Percentiles rank a stretch among this genome's conserved stretches.
Conservation (phyloP, 2,113 vertebrate species). For the rat (Rattus norvegicus) region DNA sequence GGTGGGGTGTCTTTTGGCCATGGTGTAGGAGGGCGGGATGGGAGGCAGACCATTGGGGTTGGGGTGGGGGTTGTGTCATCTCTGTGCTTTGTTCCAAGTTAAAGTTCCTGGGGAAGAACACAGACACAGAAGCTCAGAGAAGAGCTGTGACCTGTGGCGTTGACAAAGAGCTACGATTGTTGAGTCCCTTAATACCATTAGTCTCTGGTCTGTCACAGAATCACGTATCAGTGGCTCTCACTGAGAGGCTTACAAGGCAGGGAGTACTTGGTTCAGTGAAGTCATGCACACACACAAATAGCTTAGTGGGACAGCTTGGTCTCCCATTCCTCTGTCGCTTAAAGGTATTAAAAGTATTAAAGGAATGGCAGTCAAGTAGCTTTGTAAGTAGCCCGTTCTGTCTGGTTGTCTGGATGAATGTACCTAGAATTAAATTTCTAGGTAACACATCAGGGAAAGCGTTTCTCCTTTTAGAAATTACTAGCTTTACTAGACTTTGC, state of each 20-base stretch:
- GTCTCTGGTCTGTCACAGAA: conserved; percentile 13
- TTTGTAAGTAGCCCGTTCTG: conserved; percentile 18
- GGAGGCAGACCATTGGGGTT: neutral
- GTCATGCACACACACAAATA: neutral
- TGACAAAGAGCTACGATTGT: neutral
- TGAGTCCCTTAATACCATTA: neutral
- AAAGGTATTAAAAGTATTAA: conserved; percentile 54
- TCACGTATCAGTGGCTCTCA: neutral
- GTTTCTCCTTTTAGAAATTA: conserved; percentile 55
- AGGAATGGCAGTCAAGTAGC: neutral
- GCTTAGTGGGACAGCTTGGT: conserved; percentile 52
- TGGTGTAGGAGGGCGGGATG: neutral
- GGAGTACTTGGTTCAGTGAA: neutral
- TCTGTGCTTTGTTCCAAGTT: conserved; percentile 19
- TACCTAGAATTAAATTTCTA: conserved; percentile 31
- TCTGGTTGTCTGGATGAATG: neutral
- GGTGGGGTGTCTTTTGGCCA: neutral
- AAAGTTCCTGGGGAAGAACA: neutral
- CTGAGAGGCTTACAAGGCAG: neutral
- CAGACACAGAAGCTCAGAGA: neutral
- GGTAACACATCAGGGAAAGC: conserved; percentile 2
- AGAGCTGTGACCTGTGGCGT: conserved; percentile 6
- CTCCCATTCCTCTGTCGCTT: neutral
- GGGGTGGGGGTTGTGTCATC: neutral
- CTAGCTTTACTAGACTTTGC: conserved; percentile 43